Conservation (phyloP, 1,140 invertebrate genomes). For the Akabosia matsudoensis region DNA sequence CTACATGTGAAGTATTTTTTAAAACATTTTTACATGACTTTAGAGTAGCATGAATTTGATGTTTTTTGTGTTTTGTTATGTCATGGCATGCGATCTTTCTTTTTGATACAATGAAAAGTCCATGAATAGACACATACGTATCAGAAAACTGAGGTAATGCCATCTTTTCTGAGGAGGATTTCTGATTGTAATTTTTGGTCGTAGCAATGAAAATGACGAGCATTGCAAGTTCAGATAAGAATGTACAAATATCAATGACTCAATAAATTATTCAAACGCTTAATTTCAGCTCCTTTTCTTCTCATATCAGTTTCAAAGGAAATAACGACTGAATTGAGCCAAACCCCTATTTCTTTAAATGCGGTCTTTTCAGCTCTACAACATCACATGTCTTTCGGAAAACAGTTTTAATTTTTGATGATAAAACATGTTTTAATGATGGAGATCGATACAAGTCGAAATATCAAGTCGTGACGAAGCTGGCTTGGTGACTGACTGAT, state of each 20-base stretch:
- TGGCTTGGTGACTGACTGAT: slow-evolving; percentile 2
- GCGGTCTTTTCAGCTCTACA: neutral
- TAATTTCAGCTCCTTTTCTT: neutral
- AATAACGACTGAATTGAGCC: neutral
- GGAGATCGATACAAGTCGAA: neutral
- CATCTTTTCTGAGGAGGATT: neutral
- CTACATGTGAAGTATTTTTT: neutral
- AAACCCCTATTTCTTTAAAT: neutral
- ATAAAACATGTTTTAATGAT: neutral
- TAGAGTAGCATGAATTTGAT: neutral
- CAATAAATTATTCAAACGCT: slow-evolving; percentile 19
- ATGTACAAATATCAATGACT: slow-evolving; percentile 19
- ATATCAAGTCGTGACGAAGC: neutral
- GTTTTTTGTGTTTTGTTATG: slow-evolving; percentile 7
- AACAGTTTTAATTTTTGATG: neutral
- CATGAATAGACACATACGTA: slow-evolving; percentile 1
- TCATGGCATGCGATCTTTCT: slow-evolving; percentile 17
- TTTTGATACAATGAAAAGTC: neutral
- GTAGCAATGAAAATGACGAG: neutral
- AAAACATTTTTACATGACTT: too few species aligned
- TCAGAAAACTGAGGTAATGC: neutral
- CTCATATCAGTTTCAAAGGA: neutral
- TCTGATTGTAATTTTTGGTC: too few species aligned
- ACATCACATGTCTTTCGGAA: neutral
- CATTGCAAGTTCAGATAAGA: neutral